phyloP scores from a whole-genome alignment of 2,113 vertebrate species.

The Triplophysa tibetana region DNA sequence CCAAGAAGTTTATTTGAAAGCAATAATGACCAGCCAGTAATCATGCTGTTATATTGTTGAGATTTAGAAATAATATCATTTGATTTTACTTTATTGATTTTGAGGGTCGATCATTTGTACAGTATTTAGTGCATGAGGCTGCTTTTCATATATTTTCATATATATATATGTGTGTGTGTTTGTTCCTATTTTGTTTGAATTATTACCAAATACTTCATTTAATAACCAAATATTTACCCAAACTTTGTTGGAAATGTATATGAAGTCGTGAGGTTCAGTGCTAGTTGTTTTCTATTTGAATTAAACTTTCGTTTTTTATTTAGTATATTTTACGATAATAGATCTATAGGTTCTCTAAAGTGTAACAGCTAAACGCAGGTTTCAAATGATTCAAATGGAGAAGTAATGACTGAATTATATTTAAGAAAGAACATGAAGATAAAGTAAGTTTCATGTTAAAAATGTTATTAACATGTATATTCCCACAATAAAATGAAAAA shows the following conservation, averaged over 20 bases:
- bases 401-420: no score
- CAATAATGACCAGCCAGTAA: constrained; percentile 23
- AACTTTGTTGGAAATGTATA: background rate
- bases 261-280: background rate
- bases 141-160: no score
- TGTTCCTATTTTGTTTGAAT: background rate
- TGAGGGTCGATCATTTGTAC: background rate
- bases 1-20: background rate
- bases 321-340: no score
- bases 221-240: constrained; percentile 7
- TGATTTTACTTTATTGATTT: background rate
- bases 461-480: no score
- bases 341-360: no score
- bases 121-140: background rate
- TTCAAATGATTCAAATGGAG: no score
- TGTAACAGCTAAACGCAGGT: no score
- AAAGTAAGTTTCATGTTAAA: no score
- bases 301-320: no score
- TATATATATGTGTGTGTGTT: background rate
- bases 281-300: no score
- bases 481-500: no score
- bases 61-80: background rate
- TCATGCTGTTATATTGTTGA: background rate
- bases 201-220: background rate
- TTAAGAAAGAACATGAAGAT: no score